Evolutionary conservation across 2,113 vertebrate genomes (phyloP), one percentile per base, ranked within the genome.

Genomic region (Herpetotheres cachinnans): DNA sequence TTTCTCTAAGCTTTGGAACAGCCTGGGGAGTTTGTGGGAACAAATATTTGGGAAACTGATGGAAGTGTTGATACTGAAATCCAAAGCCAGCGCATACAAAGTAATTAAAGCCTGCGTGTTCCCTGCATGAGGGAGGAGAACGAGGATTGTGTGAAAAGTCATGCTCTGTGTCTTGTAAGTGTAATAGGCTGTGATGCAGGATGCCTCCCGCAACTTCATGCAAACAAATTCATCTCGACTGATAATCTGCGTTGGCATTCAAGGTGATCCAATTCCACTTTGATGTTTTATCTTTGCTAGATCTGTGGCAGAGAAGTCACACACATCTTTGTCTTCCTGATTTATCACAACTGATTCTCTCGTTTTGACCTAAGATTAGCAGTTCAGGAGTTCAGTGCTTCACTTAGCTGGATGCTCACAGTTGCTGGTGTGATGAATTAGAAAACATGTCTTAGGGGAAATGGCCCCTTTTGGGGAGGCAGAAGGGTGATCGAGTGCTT

Each of bases 21-120:
- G 72, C 44, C n/a, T 82, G 30, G 25, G 34, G 34, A 67, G 70
- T 72, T 82, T 86, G 72, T 83, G 69, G 80, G 78, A 95, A 54
- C 52, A 61, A 71, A 82, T 52, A 82, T 61, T 44, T 89, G 89
- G 80, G 86, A 94, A 93, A 84, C 59, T 61, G 94, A 89, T 97
- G 76, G 65, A 63, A 55, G 25, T 7, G 40, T 49, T 84, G 94
- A 96, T 92, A 87, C 4, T 65, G 56, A 82, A 65, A 72, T 84
- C 84, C 77, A 79, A 59, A 97, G 63, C 67, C 82, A 83, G 50
- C 76, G 83, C 63, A 44, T 34, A 34, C 22, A 18, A 44, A 70
- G 29, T 89, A 81, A 86, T 92, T 93, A 92, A 82, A 95, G 44
- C 36, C 69, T 63, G 4, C 50, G 47, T 67, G 47, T 55, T 81